These are phyloP conservation scores for Stictonetta naevosa DNA, from an alignment of 2,113 vertebrate genomes.

Conservation along the genomic window DNA sequence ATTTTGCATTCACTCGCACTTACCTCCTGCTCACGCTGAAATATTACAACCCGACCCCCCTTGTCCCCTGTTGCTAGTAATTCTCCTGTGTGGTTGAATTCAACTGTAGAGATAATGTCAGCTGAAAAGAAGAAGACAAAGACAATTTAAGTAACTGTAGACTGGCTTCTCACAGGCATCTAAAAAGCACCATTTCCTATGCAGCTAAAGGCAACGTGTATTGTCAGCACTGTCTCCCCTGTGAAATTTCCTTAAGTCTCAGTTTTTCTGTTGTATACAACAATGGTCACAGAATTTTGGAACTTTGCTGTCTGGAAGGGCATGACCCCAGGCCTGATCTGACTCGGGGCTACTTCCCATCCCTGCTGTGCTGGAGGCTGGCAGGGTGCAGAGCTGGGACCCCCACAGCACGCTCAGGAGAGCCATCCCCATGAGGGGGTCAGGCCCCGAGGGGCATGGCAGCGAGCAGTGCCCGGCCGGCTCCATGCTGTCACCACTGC, in stretches of 20 bases:
- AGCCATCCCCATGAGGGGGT: no score
- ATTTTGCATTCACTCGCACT: constrained; percentile 72
- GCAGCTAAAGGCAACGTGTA: constrained; percentile 1
- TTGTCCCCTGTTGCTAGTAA: constrained; percentile 98
- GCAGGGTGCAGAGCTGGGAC: no score
- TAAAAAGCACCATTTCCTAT: constrained; percentile 34
- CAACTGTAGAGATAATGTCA: constrained; percentile 99
- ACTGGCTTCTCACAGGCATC: constrained; percentile 39
- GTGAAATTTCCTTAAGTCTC: constrained; percentile 37
- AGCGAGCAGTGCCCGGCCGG: background rate
- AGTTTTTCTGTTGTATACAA: background rate
- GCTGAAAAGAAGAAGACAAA: constrained; percentile 88
- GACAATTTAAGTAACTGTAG: constrained; percentile 73
- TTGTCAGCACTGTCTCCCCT: background rate
- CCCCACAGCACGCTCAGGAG: no score
- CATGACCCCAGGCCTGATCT: no score
- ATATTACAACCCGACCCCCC: constrained; percentile 98
- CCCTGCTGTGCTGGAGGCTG: no score
- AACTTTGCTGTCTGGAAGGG: background rate
- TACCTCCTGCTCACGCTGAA: constrained; percentile 99
- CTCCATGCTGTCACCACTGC: background rate
- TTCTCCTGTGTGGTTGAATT: constrained; percentile 99
- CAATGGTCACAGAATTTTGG: background rate
- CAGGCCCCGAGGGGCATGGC: no score
- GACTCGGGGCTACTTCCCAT: no score